These are phyloP conservation scores for Cepaea nemoralis DNA, from an alignment of 1,140 invertebrate genomes.

Conservation along the genomic window DNA sequence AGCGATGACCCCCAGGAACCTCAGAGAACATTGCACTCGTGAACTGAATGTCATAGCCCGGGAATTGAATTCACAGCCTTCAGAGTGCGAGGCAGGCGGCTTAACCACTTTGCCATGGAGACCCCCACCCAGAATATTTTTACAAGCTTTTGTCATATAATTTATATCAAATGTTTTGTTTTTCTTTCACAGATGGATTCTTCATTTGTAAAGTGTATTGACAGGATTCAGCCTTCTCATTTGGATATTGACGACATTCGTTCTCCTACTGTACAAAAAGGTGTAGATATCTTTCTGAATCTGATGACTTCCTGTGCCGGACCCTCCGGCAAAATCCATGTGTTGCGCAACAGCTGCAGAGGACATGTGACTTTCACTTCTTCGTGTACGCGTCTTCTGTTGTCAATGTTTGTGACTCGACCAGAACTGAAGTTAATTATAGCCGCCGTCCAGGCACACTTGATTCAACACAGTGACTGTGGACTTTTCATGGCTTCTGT, in stretches of 20 bases:
- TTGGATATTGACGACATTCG: not conserved
- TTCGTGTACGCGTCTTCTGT: constrained; percentile 41
- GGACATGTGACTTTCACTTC: constrained; percentile 52
- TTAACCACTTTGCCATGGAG: too few species aligned
- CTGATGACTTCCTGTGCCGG: constrained; percentile 41
- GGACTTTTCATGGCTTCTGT: constrained; percentile 46
- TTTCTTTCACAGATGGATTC: constrained; percentile 1
- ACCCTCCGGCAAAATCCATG: constrained; percentile 49
- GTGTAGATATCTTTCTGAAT: constrained; percentile 35
- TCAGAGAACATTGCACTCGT: too few species aligned
- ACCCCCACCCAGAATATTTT: too few species aligned
- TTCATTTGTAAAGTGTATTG: not conserved
- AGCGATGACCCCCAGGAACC: too few species aligned
- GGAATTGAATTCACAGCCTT: too few species aligned
- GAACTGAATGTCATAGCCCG: too few species aligned
- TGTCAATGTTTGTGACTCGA: constrained; percentile 42
- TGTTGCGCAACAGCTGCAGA: constrained; percentile 49
- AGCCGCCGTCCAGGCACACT: constrained; percentile 47
- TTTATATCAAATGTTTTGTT: not conserved
- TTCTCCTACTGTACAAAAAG: constrained; percentile 18
- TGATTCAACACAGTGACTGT: constrained; percentile 48
- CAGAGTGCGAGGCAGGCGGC: too few species aligned
- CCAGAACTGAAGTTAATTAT: constrained; percentile 50
- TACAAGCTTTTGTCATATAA: too few species aligned
- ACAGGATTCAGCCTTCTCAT: not conserved